Evolutionary conservation across 2,797 vertebrate genomes (phyloP), one percentile per base, ranked within the genome.

Genomic region (Sebastes trivittatus): DNA sequence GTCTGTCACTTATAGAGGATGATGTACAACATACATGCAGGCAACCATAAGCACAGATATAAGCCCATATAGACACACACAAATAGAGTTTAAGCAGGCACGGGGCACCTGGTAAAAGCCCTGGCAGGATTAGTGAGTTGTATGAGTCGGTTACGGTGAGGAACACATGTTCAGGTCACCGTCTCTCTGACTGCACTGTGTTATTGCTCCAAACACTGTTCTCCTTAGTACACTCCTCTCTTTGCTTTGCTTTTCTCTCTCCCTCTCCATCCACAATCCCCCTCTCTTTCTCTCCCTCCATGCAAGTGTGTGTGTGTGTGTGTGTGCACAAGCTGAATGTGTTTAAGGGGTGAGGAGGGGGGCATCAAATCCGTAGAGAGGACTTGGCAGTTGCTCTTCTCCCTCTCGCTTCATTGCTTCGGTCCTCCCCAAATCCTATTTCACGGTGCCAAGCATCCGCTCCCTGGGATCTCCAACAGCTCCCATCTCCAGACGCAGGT

Each of bases 371-470:
- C 94, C 86, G 76, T 74, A 85, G 94, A 94, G 94, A 95, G 93
- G 93, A 94, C 94, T 95, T 95, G 94, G 94, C 94, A 95, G 90
- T 90, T 77, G 85, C 90, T 93, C 86, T 66, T 89, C 91, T 93
- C 89, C 90, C 92, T 94, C 93, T 94, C 94, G 94, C 94, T 95
- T 93, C 94, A 93, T 92, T 93, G 94, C 94, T 94, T 93, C 90
- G 94, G 94, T 94, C 93, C 91, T 93, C 87, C 91, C 92, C 81
- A 93, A 95, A 95, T 95, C 94, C 93, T 94, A 94, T 95, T 95
- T 95, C 92, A 93, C 88, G 91, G 92, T 93, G 94, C 94, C 94
- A 95, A 93, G 91, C 94, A 93, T 93, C 91, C 93, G 89, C 92
- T 95, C 94, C 92, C 94, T 94, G 94, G 91, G 94, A 95, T 95